Evolutionary conservation across 2,888 invertebrate genomes (phyloP).

Genomic region (Rhorus exstirpatorius): DNA sequence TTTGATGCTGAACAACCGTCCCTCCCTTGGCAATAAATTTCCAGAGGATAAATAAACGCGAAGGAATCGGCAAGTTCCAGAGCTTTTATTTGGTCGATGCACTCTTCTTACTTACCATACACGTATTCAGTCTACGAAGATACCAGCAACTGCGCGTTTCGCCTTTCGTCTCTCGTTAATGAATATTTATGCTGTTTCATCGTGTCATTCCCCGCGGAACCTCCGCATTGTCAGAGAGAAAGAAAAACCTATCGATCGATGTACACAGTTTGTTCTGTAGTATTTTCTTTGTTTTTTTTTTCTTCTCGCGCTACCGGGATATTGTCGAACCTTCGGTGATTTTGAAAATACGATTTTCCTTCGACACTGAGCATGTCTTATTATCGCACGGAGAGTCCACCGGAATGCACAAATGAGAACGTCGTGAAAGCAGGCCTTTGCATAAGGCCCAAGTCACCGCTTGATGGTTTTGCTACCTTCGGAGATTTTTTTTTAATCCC

Average conservation of each 20-base stretch:
- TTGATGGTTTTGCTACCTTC: not conserved
- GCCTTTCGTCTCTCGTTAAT: constrained; percentile 68
- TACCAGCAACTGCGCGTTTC: not conserved
- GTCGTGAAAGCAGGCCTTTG: constrained; percentile 52
- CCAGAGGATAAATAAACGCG: constrained; percentile 18
- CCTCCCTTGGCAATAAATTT: not conserved
- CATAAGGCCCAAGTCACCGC: constrained; percentile 51
- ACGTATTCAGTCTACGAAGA: constrained; percentile 4
- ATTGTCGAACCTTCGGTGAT: constrained; percentile 3
- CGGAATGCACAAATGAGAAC: constrained; percentile 19
- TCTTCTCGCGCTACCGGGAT: not conserved
- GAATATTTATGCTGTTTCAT: constrained; percentile 78
- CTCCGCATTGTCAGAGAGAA: constrained; percentile 37
- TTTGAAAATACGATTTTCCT: constrained; percentile 28
- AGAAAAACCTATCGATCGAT: constrained; percentile 59
- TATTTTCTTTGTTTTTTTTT: constrained; percentile 9
- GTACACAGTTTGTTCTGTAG: not conserved
- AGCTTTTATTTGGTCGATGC: constrained; percentile 42
- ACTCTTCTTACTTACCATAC: not conserved
- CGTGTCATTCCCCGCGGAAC: constrained; percentile 53
- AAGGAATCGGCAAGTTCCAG: constrained; percentile 31
- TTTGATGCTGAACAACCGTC: constrained; percentile 9
- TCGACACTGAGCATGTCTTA: not conserved
- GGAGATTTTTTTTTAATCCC: constrained; percentile 5
- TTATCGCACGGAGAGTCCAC: not conserved